These are phyloP conservation scores for Oncorhynchus masou DNA, from an alignment of 2,113 vertebrate genomes.

Conservation along the genomic window DNA sequence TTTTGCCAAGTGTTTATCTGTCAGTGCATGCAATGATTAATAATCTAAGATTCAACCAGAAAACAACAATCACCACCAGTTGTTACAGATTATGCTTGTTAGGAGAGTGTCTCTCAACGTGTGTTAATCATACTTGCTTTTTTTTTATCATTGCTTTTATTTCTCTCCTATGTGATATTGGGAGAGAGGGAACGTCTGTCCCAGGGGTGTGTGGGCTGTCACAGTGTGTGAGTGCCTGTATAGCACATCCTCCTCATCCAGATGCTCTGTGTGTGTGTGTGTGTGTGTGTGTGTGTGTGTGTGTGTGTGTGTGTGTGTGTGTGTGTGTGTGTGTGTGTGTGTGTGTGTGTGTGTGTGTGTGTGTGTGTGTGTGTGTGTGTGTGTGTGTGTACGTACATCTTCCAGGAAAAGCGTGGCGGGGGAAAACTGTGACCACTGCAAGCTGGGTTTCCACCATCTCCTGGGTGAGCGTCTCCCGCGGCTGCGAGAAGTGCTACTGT, in stretches of 20 bases:
- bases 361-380: conserved; percentile 11
- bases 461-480: conserved; percentile 76
- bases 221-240: conserved; percentile 8
- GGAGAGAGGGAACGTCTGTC: conserved; percentile 5
- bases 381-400: conserved; percentile 6
- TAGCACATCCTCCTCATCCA: conserved; percentile 33
- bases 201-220: neutral
- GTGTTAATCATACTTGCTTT: neutral
- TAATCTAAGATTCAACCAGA: no score
- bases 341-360: neutral
- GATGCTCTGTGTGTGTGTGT: neutral
- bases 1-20: no score
- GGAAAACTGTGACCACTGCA: conserved; percentile 85
- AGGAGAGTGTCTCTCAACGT: no score
- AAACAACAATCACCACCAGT: no score
- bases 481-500: conserved; percentile 93
- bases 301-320: no score
- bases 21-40: no score
- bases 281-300: no score
- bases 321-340: no score
- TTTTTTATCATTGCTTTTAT: no score
- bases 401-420: conserved; percentile 89
- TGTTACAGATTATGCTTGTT: no score
- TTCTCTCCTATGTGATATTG: neutral
- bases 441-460: conserved; percentile 87